Conservation (phyloP, 2,113 vertebrate genomes). For the Castor canadensis region DNA sequence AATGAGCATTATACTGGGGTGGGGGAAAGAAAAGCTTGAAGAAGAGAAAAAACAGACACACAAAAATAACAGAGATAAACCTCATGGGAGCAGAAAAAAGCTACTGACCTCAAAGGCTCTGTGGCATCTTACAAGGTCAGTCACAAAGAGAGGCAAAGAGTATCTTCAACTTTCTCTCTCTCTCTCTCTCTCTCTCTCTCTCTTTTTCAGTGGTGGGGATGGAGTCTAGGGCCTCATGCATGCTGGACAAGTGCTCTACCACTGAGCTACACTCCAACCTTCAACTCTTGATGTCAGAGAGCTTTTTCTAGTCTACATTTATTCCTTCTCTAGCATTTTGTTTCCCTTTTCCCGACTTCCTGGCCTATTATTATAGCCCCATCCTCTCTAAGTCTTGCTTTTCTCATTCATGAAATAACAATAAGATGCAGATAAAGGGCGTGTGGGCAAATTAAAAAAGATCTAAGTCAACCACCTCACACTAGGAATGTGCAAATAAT, state of each 20-base stretch:
- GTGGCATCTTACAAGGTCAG: too few relatives aligned
- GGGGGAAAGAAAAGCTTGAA: background rate
- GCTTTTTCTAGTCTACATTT: background rate
- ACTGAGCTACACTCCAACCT: background rate
- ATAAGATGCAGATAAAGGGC: background rate
- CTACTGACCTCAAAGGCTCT: too few relatives aligned
- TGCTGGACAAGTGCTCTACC: background rate
- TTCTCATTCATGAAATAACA: background rate
- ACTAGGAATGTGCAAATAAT: background rate
- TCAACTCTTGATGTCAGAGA: background rate
- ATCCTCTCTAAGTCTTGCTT: background rate
- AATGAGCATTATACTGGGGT: background rate
- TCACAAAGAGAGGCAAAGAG: too few relatives aligned
- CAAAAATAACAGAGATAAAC: background rate
- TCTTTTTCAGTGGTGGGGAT: background rate
- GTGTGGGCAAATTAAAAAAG: background rate
- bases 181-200: too few relatives aligned
- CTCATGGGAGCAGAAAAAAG: background rate
- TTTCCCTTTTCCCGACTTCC: background rate
- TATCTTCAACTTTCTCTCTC: too few relatives aligned
- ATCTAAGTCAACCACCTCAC: background rate
- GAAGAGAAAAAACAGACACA: background rate
- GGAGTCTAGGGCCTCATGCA: background rate
- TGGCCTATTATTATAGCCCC: background rate
- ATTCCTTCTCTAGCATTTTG: background rate